Percentiles rank a stretch among this genome's conserved stretches.
These are phyloP conservation scores for Porites rus DNA, from an alignment of 92 coral and sea anemone genomes.

Conservation along the genomic window DNA sequence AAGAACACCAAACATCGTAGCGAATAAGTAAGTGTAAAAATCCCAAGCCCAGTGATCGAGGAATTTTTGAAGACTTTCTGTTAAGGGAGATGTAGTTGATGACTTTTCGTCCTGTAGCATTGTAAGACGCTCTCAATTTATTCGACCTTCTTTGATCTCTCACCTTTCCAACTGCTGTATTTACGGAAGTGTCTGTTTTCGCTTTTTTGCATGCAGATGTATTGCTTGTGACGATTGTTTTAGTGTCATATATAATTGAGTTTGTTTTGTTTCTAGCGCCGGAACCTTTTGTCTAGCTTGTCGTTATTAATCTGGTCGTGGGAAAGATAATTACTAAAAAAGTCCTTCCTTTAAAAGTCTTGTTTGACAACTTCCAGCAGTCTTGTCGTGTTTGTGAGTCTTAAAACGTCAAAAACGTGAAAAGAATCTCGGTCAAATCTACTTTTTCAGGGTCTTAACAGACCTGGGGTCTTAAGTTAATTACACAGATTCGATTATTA, in stretches of 20 bases:
- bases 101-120: constrained; percentile 10
- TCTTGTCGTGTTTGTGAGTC: too few species aligned
- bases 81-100: neutral
- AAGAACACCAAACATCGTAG: constrained; percentile 15
- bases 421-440: too few species aligned
- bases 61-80: neutral
- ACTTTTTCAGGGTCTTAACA: too few species aligned
- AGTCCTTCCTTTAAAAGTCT: neutral
- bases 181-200: neutral
- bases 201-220: neutral
- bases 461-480: too few species aligned
- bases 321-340: neutral
- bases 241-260: neutral
- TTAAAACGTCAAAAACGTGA: too few species aligned
- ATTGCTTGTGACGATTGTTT: too few species aligned
- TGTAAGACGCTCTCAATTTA: neutral
- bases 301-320: neutral
- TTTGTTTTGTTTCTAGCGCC: neutral
- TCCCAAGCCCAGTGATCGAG: constrained; percentile 39
- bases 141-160: neutral
- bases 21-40: constrained; percentile 7
- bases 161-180: neutral
- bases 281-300: neutral
- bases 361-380: too few species aligned
- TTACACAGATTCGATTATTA: too few species aligned